Base-by-base conservation (phyloP, 2,888 invertebrate genomes). In the Entomobrya proxima region DNA sequence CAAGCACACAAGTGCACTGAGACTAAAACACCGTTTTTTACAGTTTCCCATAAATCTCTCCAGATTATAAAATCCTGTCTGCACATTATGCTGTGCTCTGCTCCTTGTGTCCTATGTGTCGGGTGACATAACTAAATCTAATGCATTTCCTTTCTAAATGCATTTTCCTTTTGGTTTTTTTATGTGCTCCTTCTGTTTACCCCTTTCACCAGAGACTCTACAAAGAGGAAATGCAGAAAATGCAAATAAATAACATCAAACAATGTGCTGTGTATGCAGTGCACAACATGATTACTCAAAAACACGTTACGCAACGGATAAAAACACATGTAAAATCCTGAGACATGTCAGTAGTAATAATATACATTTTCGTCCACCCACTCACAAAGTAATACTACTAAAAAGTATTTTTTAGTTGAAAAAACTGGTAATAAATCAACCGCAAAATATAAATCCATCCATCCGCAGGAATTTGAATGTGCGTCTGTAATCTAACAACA, bases 361-460 rank as follows among this genome's bases (percentile, higher is more conserved):
- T 13, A 47, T 47, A 47, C 44, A 47, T 9, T n/a, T 50, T 18
- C 11, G 52, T 30, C n/a, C 32, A 75, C 30, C 24, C 30, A 5
- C 61, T 61, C 61, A 61, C 15, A 30, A 61, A 5, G 4, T 11
- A 18, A 11, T 21, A 7, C 9, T 61, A 11, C n/a, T 27, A 30
- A 47, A 47, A 47, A 21, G 24, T 7, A 21, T 74, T 47, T 44
- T 11, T 7, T 40, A 24, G 40, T 27, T 24, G 47, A 13, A 47
- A 78, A 77, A 37, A 3, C 27, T 47, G 44, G 78, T 40, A 64
- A 78, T 78, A 78, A 78, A 78, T 78, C 78, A 78, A 32, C 47
- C 47, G n/a, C 47, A 78, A 61, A 78, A 64, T 58, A 78, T 78
- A 4, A 47, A 78, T 78, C 32, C 64, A 47, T 9, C 9, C 2